Base-by-base conservation (phyloP, 1,140 invertebrate genomes). In the Brachionus asplanchnoidis region DNA sequence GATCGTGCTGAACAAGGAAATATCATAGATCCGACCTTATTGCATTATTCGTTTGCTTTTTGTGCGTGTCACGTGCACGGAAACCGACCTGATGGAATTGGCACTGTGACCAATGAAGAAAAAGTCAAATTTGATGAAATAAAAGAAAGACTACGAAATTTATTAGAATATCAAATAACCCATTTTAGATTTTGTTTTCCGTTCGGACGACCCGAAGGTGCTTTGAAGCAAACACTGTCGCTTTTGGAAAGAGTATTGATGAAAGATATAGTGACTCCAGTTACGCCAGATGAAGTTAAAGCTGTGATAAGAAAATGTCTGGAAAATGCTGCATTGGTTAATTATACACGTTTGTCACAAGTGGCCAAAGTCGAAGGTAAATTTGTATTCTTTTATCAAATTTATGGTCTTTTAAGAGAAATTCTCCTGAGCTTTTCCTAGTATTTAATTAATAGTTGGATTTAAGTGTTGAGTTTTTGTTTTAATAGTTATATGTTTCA, bases 181-280 rank as follows among this genome's bases (percentile, higher is more conserved):
- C 97, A 99, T 92, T 99, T 99, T 91, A 93, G 95, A 91, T 98
- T 95, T 88, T 96, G 95, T 89, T 99, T 99, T 91, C 97, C 97
- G 66, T 99, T 99, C 91, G 97, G 97, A 70, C 92, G 97, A 87
- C 97, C 97, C 20, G 97, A 99, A 91, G 97, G 97, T 50, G 94
- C 96, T 32, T 90, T 99, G 79, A 99, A 98, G 93, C 94, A 96
- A 23, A 98, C 97, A 7, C 90, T 99, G 78, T 97, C 97, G 4
- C 91, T 99, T 40, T 89, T 99, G 78, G 97, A 99, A 92, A 92
- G 97, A 86, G 97, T 99, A 11, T 89, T 99, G 84, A 99, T 99
- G 97, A 99, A 99, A 89, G 97, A 99, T 89, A 95, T 97, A 84
- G 95, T 96, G 1, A 98, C 96, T 4, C 96, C 96, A n/a, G 96